Evolutionary conservation across 2,113 vertebrate genomes (phyloP).

Genomic region (Pseudonaja textilis): DNA sequence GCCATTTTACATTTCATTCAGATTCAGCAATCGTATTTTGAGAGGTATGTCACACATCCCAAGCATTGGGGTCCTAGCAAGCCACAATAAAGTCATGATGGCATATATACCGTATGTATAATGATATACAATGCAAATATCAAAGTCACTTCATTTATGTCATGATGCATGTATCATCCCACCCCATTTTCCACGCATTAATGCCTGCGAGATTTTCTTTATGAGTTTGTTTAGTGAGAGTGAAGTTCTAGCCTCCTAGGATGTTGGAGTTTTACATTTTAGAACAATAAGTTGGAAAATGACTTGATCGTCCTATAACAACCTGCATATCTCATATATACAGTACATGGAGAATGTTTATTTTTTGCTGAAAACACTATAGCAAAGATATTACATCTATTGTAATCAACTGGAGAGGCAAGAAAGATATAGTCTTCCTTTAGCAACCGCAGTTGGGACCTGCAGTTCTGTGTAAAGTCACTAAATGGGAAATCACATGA

Average conservation of each 20-base stretch:
- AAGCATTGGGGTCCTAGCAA: neutral
- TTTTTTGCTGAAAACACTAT: neutral
- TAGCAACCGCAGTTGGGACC: neutral
- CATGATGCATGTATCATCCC: neutral
- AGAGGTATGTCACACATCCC: neutral
- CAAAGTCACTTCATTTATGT: neutral
- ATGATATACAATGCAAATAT: neutral
- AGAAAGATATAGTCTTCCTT: neutral
- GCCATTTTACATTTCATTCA: neutral
- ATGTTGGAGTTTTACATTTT: neutral
- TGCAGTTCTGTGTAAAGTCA: neutral
- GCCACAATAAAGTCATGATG: neutral
- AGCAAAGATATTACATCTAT: neutral
- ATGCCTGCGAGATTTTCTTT: neutral
- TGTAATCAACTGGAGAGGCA: neutral
- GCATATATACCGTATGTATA: neutral
- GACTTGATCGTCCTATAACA: neutral
- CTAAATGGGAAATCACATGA: neutral
- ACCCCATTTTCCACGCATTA: neutral
- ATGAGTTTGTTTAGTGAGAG: neutral
- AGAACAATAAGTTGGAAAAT: neutral
- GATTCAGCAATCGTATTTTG: neutral
- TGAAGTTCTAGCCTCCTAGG: neutral
- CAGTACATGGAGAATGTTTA: neutral
- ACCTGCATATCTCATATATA: neutral